Base-by-base conservation (phyloP, 2,888 invertebrate genomes). In the Drosophila sordidula region DNA sequence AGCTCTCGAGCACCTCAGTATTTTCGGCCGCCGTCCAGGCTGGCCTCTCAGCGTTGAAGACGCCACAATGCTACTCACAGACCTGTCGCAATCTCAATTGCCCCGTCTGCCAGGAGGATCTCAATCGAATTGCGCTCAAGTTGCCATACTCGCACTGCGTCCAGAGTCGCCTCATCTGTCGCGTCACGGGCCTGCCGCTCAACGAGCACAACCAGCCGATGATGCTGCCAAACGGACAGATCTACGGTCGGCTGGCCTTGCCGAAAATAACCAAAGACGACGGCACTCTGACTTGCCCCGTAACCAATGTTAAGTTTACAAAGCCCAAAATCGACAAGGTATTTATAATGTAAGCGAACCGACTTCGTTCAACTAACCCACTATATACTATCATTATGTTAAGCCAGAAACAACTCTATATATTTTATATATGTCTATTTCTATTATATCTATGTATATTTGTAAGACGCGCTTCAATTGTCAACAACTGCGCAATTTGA, bases 131-230 rank as follows among this genome's bases (percentile, higher is more conserved):
- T 74, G 99, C 99, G 0, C 94, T 94, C 59, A 93, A 95, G 36
- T 94, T 99, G 90, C 99, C 99, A 69, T 97, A 96, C 92, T 98
- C 99, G 71, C 99, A 99, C 93, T 98, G 98, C 92, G 97, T 98
- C 55, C 99, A 99, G 93, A 98, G 98, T 74, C 95, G 98, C 57
- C 95, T 99, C 57, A 97, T 99, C 89, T 99, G 99, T 92, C 94
- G 95, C 90, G 95, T 99, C 83, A 97, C 97, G 68, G 97, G 98
- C 29, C 94, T 96, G 85, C 96, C 98, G 49, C 94, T 99, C 88
- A 98, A 99, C 93, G 99, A 99, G 92, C 97, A 99, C 93, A 99
- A 99, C 93, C 98, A 97, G 83, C 99, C 99, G 11, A 97, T 99
- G 96, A 98, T 98, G 95, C 94, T 99, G 93, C 99, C 99, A 70